These are phyloP conservation scores for Pararge aegeria DNA, from an alignment of 1,140 invertebrate genomes.

Conservation along the genomic window DNA sequence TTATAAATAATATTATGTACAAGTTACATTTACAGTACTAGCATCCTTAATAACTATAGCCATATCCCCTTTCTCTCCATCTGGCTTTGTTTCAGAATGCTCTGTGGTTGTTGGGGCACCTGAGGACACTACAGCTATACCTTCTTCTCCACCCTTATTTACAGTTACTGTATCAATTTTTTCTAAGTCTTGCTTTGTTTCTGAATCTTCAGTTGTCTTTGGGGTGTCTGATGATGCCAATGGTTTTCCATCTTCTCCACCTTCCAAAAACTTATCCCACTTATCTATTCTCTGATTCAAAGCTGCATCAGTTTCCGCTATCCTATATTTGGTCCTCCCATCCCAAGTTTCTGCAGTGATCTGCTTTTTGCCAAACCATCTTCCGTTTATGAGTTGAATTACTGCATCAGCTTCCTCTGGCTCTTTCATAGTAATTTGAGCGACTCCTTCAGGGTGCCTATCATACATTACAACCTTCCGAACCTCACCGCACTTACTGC, in stretches of 20 bases:
- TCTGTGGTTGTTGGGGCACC: neutral
- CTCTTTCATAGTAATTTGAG: slow-evolving; percentile 94
- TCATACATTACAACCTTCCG: slow-evolving; percentile 96
- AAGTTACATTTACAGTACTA: slow-evolving; percentile 10
- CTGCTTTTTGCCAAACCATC: slow-evolving; percentile 94
- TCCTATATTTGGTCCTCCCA: slow-evolving; percentile 96
- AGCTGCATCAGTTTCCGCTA: slow-evolving; percentile 95
- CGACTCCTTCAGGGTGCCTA: slow-evolving; percentile 96
- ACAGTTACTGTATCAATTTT: slow-evolving; percentile 19
- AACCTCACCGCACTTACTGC: slow-evolving; percentile 94
- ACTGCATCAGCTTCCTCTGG: slow-evolving; percentile 95
- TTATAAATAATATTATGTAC: slow-evolving; percentile 1
- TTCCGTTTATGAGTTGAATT: slow-evolving; percentile 91
- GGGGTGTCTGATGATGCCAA: slow-evolving; percentile 3
- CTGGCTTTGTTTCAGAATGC: neutral
- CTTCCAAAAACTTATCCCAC: slow-evolving; percentile 93
- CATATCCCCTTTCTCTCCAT: neutral
- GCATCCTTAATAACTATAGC: slow-evolving; percentile 28
- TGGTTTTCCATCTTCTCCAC: slow-evolving; percentile 53
- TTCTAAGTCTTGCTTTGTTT: neutral
- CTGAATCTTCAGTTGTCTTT: neutral
- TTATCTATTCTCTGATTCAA: slow-evolving; percentile 89
- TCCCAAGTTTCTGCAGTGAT: slow-evolving; percentile 96
- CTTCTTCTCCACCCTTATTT: slow-evolving; percentile 13
- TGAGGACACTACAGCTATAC: neutral